phyloP scores from a whole-genome alignment of 2,797 vertebrate species.

The Melopsittacus undulatus region DNA sequence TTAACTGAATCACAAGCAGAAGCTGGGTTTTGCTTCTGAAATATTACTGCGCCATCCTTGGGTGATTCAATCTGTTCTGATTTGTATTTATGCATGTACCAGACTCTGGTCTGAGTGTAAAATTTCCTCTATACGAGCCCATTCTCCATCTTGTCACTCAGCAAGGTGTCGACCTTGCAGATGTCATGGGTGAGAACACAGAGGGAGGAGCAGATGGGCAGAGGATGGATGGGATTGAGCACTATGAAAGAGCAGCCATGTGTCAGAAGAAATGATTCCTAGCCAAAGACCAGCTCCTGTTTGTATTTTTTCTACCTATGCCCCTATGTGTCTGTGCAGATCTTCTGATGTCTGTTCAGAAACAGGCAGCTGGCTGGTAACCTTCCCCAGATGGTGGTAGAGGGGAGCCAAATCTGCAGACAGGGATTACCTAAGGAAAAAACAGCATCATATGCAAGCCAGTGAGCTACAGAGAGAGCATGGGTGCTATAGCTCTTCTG shows the following conservation, averaged over 20 bases:
- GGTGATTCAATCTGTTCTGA: slow-evolving; percentile 9
- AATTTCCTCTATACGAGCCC: not conserved
- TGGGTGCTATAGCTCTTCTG: not conserved
- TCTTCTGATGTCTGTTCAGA: not conserved
- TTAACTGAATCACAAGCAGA: not conserved
- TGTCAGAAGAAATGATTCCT: not conserved
- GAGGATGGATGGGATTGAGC: not conserved
- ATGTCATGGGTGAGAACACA: not conserved
- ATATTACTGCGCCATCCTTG: not conserved
- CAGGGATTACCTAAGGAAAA: not conserved
- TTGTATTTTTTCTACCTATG: not conserved
- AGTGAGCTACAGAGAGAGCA: not conserved
- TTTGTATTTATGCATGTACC: not conserved
- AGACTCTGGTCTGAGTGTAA: not conserved
- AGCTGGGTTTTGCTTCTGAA: not conserved
- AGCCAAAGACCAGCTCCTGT: not conserved
- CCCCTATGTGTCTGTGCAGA: not conserved
- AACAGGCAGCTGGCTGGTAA: slow-evolving; percentile 10
- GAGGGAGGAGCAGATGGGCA: not conserved
- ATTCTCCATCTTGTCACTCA: not conserved
- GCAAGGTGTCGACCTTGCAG: not conserved
- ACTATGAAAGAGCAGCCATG: not conserved
- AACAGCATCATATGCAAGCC: not conserved
- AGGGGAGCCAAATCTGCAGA: not conserved
- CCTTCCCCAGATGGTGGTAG: not conserved